Base-by-base conservation (phyloP, 2,113 vertebrate genomes). In the Gambusia affinis region DNA sequence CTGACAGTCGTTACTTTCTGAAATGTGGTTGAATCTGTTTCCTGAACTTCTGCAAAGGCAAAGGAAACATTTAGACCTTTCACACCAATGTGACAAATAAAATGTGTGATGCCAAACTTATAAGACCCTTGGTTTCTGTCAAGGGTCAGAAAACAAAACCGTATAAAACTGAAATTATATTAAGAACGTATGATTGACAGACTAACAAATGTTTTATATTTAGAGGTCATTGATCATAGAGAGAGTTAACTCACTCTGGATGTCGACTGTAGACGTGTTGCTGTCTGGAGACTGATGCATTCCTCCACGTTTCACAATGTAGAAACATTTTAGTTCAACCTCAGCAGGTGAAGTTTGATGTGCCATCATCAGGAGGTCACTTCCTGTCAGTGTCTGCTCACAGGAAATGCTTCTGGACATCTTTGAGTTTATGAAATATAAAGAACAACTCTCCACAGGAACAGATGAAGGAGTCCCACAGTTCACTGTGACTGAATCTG, bases 311-410 rank as follows among this genome's bases (percentile, higher is more conserved):
- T 24, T 54, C n/a, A 28, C 29, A 0, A 8, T 37, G 71, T 85
- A 87, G 73, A 8, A 73, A 78, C 80, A 85, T 12, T 0, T 54
- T 15, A 85, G 5, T 60, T 79, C 3, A 31, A 89, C 67, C 24
- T 64, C 57, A 64, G 78, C 66, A 66, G 75, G 72, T 66, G 82
- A 60, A 8, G 12, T 76, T 14, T 47, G 60, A 35, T 15, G 0
- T 3, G 35, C 0, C 4, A 65, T 12, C 7, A 0, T 4, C 64
- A 83, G 64, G 61, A 89, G 73, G 1, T 77, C 70, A 60, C 19
- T 67, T 64, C 72, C 80, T 77, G 70, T 61, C 27, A 75, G 39
- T 0, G 8, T 63, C 44, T 70, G 3, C 11, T 30, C 8, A 39
- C 82, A 82, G 8, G 73, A 68, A 35, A 44, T 0, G 33, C 1